Conservation (phyloP, 1,140 invertebrate species). For the Listronotus oregonensis region DNA sequence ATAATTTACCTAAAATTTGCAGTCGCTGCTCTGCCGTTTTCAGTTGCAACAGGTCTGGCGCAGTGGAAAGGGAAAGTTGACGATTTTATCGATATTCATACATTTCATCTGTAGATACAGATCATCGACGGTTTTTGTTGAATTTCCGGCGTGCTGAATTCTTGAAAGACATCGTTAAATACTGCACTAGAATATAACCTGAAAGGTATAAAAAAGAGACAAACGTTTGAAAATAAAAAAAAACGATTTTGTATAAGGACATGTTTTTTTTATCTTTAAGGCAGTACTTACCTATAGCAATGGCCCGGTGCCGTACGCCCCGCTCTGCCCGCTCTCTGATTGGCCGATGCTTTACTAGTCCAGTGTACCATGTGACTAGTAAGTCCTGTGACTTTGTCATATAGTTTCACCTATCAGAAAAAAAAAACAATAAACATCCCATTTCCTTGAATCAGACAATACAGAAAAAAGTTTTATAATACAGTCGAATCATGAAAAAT, state of each 20-base stretch:
- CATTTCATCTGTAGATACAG: constrained; percentile 93
- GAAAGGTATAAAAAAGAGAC: constrained; percentile 53
- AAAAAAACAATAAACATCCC: neutral
- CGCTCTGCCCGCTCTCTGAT: constrained; percentile 91
- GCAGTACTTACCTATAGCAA: constrained; percentile 77
- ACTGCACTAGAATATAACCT: constrained; percentile 95
- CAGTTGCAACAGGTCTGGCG: constrained; percentile 78
- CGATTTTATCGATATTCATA: constrained; percentile 91
- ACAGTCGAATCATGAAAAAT: too few species aligned
- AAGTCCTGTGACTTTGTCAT: constrained; percentile 85
- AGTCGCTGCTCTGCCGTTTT: constrained; percentile 80
- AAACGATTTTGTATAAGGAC: too few species aligned
- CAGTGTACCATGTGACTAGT: constrained; percentile 87
- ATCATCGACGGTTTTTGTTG: constrained; percentile 88
- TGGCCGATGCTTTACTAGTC: constrained; percentile 92
- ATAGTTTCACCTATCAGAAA: constrained; percentile 58
- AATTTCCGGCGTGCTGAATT: constrained; percentile 88
- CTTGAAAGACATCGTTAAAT: constrained; percentile 86
- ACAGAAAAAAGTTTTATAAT: too few species aligned
- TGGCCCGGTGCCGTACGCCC: constrained; percentile 88
- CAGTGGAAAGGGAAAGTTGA: constrained; percentile 96
- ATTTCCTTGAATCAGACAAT: neutral
- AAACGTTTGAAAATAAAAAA: constrained; percentile 50
- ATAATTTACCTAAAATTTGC: constrained; percentile 53
- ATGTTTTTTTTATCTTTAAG: too few species aligned